Percentiles rank a stretch among this genome's conserved stretches.
These are phyloP conservation scores for Steinernema khuongi DNA, from an alignment of 1,140 invertebrate species.

Conservation along the genomic window DNA sequence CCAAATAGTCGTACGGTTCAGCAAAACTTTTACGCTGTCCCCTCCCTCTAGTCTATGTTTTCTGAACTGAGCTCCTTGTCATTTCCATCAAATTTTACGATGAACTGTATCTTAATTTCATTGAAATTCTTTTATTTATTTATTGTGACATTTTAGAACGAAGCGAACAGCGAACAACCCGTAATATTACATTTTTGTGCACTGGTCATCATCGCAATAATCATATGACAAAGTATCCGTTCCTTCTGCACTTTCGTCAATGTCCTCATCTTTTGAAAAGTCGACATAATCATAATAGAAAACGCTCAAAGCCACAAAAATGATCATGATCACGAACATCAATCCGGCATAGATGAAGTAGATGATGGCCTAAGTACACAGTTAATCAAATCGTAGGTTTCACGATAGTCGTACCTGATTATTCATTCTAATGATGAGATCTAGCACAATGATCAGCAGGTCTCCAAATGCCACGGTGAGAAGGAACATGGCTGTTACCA, in stretches of 20 bases:
- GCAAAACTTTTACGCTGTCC: no score
- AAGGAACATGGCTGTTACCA: constrained; percentile 25
- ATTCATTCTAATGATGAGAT: not conserved
- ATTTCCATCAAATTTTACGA: no score
- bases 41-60: no score
- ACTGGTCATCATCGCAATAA: no score
- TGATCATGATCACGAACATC: constrained; percentile 29
- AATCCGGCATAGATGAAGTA: constrained; percentile 17
- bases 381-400: not conserved
- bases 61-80: no score
- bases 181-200: no score
- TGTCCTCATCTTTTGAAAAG: constrained; percentile 22
- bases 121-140: no score
- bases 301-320: constrained; percentile 27
- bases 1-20: no score
- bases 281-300: constrained; percentile 34
- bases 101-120: no score
- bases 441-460: not conserved
- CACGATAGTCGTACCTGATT: not conserved
- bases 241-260: constrained; percentile 12
- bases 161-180: no score
- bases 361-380: not conserved
- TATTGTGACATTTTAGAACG: no score
- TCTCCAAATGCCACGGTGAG: not conserved
- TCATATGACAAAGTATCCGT: no score